Base-by-base conservation (phyloP, 2,888 invertebrate species). In the Hoplodrina ambigua region DNA sequence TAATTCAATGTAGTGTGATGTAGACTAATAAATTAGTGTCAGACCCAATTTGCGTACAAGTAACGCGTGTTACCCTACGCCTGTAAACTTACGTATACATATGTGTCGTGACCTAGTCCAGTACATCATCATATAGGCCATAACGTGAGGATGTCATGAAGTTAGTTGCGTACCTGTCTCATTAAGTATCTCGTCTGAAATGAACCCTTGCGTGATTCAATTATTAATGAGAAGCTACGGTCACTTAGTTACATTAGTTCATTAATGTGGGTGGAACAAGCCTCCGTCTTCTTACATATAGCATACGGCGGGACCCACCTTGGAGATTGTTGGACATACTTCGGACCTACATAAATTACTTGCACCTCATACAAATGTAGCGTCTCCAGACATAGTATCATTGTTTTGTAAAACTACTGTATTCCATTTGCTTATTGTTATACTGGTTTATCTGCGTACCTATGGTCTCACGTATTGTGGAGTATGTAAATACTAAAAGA, bases 171-270 rank as follows among this genome's bases (percentile, higher is more conserved):
- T 72, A 81, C 81, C 86, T 81, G 84, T 85, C 83, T 87, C 86
- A 86, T 88, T 86, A 87, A 77, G 78, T 80, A 81, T 76, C 83
- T 72, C 71, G 56, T 67, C 78, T 84, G 84, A 82, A 85, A 86
- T 86, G 81, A 88, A 86, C 88, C 87, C 86, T 85, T 82, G 86
- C 84, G 81, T 85, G 84, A 84, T 87, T 88, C 84, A 88, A 88
- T 88, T 88, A 90, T 88, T 86, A 87, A 89, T 82, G 81, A 82
- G 84, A 86, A 75, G 72, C 82, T 82, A 83, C 81, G 89, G 90
- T 89, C 89, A 89, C 88, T 87, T 87, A 85, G 86, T 86, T 89
- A 86, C 87, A 86, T 82, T 82, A 80, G 81, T 84, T 87, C 85
- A 84, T 86, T 89, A 86, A 87, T 84, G 85, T 80, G 72, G 81